Base-by-base conservation (phyloP, 2,888 invertebrate genomes). In the Caenorhabditis sp. region DNA sequence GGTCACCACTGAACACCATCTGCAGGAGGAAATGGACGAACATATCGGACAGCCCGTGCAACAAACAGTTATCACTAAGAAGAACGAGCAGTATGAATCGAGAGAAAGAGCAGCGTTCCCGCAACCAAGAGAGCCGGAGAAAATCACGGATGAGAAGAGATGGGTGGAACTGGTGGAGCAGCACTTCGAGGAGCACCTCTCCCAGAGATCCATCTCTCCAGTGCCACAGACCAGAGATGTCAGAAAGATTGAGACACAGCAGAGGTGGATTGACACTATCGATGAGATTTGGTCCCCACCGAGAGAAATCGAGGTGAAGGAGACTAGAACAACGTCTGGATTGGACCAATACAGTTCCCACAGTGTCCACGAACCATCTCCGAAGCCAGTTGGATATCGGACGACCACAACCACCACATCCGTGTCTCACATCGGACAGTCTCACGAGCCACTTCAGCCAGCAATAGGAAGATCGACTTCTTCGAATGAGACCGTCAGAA, bases 251-350 rank as follows among this genome's bases (percentile, higher is more conserved):
- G 77, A 77, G 37, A 77, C 68, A 0, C 73, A 81, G 24, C 82
- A 82, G 11, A 56, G 82, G 59, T 82, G 79, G 78, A 79, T 82
- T 50, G 82, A 82, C 56, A 73, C 66, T 11, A 78, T 78, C 24
- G 78, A 78, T 50, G 78, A 72, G 30, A 78, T 78, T 20, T 73
- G 72, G 78, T 66, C 78, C 11, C 72, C 78, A 15, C 52, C 66
- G 43, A 58, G 41, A 30, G 77, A 71, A 45, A 66, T 53, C 7
- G 65, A 71, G 43, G 52, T 73, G 7, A 78, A 56, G 15, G 78
- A 78, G 22, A 78, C 72, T 3, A 43, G 61, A 22, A 78, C 66
- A 13, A 73, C 61, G 0, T 63, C 66, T 15, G 61, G 72, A 62
- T 43, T 68, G 52, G 72, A 78, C 35, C 78, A 78, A 20, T 73